Conservation (phyloP, 2,113 vertebrate species). For the Phalacrocorax brasilianus region DNA sequence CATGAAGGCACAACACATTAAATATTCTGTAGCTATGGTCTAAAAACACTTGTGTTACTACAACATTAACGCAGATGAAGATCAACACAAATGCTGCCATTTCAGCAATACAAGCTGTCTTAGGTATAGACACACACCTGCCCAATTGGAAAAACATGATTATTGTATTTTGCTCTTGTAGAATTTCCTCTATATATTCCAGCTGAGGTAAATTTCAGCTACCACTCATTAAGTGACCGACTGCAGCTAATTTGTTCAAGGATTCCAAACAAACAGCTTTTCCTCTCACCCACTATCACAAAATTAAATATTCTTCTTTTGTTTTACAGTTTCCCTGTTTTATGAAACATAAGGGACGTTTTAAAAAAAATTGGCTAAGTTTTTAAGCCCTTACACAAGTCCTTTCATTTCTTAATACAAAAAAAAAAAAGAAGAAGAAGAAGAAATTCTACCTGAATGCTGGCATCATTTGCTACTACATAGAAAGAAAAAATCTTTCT, state of each 20-base stretch:
- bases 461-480: slow-evolving; percentile 19
- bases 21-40: slow-evolving; percentile 86
- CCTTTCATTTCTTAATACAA: neutral
- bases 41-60: slow-evolving; percentile 84
- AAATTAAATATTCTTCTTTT: neutral
- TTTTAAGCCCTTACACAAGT: slow-evolving; percentile 62
- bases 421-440: neutral
- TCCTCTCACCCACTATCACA: neutral
- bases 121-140: slow-evolving; percentile 77
- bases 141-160: slow-evolving; percentile 46
- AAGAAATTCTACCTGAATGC: neutral
- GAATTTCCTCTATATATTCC: slow-evolving; percentile 44
- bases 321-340: slow-evolving; percentile 48
- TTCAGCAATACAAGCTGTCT: slow-evolving; percentile 73
- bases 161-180: slow-evolving; percentile 70
- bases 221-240: slow-evolving; percentile 9
- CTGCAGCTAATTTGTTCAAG: slow-evolving; percentile 22
- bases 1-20: slow-evolving; percentile 96
- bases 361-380: neutral
- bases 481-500: neutral
- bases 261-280: neutral
- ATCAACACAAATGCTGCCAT: slow-evolving; percentile 75
- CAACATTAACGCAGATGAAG: slow-evolving; percentile 78
- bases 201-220: slow-evolving; percentile 46
- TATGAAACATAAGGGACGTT: slow-evolving; percentile 35